Conservation (phyloP, 1,140 invertebrate genomes). For the Brachystomella parvula region DNA sequence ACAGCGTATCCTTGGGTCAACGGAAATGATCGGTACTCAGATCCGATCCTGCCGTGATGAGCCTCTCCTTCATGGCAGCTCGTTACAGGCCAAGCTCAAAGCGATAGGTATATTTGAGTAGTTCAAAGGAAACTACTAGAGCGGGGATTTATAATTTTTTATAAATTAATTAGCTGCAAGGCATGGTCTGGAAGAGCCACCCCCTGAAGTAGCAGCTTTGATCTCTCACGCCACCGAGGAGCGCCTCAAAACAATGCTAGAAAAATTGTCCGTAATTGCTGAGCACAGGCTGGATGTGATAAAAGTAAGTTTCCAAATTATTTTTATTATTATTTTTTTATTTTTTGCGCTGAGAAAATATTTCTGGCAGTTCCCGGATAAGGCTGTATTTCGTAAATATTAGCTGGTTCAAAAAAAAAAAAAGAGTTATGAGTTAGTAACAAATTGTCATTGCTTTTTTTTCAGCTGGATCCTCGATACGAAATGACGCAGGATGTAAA, state of each 20-base stretch:
- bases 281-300: constrained; percentile 88
- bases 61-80: constrained; percentile 68
- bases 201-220: constrained; percentile 76
- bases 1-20: constrained; percentile 86
- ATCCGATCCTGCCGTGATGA: constrained; percentile 94
- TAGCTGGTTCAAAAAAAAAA: too few species aligned
- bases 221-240: constrained; percentile 94
- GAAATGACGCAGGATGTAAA: constrained; percentile 86
- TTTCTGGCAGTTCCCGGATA: too few species aligned
- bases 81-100: constrained; percentile 69
- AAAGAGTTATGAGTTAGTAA: too few species aligned
- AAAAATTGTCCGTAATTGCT: constrained; percentile 86
- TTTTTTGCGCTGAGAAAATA: too few species aligned
- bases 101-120: constrained; percentile 64
- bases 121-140: constrained; percentile 24
- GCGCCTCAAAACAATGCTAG: constrained; percentile 78
- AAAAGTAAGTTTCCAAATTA: constrained; percentile 54
- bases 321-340: constrained; percentile 7
- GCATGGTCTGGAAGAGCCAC: constrained; percentile 78
- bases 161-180: constrained; percentile 51
- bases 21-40: constrained; percentile 90
- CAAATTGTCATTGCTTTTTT: too few species aligned
- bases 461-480: constrained; percentile 72
- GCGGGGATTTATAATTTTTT: background rate
- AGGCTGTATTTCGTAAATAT: too few species aligned